Percentiles rank a stretch among this genome's conserved stretches.
Conservation (phyloP, 2,888 invertebrate species). For the Baccha elongata region DNA sequence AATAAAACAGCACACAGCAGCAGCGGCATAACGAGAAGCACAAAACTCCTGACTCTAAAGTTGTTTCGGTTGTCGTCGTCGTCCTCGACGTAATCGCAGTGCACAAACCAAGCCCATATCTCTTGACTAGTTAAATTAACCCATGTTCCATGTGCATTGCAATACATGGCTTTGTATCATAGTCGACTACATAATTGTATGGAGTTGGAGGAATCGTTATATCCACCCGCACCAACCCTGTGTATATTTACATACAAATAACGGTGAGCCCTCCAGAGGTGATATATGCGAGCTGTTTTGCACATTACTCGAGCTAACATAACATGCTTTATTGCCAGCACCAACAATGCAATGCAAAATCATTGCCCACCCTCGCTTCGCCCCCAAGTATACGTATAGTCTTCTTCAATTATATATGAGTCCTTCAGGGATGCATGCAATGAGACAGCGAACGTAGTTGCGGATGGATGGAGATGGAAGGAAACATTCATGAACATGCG, state of each 20-base stretch:
- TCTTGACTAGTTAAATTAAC: conserved; percentile 72
- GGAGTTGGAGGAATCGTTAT: conserved; percentile 13
- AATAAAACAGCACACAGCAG: conserved; percentile 60
- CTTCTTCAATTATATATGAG: conserved; percentile 33
- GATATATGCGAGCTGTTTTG: conserved; percentile 72
- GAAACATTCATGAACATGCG: conserved; percentile 55
- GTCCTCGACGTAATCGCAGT: conserved; percentile 20
- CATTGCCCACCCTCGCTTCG: conserved; percentile 4
- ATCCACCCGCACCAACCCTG: conserved; percentile 12
- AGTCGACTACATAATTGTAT: conserved; percentile 35
- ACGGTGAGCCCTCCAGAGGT: conserved; percentile 61
- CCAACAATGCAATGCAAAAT: conserved; percentile 60
- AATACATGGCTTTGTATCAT: conserved; percentile 59
- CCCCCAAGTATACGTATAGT: neutral
- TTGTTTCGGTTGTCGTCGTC: conserved; percentile 32
- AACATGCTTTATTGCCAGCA: conserved; percentile 70
- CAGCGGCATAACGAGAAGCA: conserved; percentile 36
- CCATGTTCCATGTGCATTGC: conserved; percentile 68
- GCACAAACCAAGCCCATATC: conserved; percentile 68
- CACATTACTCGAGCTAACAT: conserved; percentile 72
- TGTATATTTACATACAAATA: conserved; percentile 38
- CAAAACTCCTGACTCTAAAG: conserved; percentile 21
- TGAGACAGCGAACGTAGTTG: conserved; percentile 17
- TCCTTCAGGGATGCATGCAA: conserved; percentile 59
- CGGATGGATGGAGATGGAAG: conserved; percentile 26